These are phyloP conservation scores for Polylopha cassiicola DNA, from an alignment of 2,888 invertebrate species.

Conservation along the genomic window DNA sequence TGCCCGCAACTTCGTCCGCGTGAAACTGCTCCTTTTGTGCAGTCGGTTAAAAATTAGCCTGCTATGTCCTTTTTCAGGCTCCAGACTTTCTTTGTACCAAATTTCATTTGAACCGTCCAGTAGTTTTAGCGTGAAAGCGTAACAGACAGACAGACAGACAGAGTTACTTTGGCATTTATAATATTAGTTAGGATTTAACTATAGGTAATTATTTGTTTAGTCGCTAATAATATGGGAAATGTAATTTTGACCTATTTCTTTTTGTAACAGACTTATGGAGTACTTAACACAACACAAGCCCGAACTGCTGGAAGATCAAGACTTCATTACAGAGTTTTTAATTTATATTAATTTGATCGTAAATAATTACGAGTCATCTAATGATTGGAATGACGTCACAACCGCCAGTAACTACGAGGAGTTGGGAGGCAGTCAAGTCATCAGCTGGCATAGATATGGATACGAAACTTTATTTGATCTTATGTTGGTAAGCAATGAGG, in stretches of 20 bases:
- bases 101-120: too few species aligned
- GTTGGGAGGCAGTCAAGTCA: conserved; percentile 40
- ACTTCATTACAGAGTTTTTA: conserved; percentile 38
- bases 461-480: conserved; percentile 51
- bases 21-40: too few species aligned
- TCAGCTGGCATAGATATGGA: conserved; percentile 48
- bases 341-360: conserved; percentile 39
- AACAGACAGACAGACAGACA: too few species aligned
- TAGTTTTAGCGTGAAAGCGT: too few species aligned
- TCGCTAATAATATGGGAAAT: neutral
- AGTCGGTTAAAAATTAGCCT: too few species aligned
- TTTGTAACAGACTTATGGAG: conserved; percentile 34
- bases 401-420: conserved; percentile 36
- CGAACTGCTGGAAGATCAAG: conserved; percentile 31
- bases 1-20: too few species aligned
- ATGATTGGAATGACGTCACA: conserved; percentile 50
- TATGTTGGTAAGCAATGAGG: conserved; percentile 32
- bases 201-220: neutral
- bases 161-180: too few species aligned
- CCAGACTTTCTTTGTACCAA: too few species aligned
- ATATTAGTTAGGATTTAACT: too few species aligned
- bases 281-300: conserved; percentile 39
- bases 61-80: too few species aligned
- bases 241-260: conserved; percentile 13
- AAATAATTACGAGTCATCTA: conserved; percentile 43